Conservation (phyloP, 1,140 invertebrate genomes). For the Lepidurus apus region DNA sequence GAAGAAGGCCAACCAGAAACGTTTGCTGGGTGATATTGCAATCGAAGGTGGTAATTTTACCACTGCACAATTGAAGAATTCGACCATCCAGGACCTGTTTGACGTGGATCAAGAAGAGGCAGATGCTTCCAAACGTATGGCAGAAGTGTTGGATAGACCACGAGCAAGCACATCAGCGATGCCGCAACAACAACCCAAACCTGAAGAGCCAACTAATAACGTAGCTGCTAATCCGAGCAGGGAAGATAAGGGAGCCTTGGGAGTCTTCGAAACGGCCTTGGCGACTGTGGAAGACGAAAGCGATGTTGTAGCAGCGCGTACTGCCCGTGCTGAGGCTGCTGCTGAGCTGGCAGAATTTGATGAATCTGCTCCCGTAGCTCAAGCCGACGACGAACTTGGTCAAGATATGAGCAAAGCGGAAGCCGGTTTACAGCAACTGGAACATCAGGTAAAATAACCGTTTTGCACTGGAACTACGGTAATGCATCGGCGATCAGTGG, state of each 20-base stretch:
- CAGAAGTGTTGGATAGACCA: slow-evolving; percentile 53
- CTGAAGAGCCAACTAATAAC: background rate
- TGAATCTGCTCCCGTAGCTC: slow-evolving; percentile 87
- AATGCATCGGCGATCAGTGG: slow-evolving; percentile 32
- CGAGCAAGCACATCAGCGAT: background rate
- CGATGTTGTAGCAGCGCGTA: slow-evolving; percentile 83
- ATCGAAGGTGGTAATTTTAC: slow-evolving; percentile 99
- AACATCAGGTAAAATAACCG: slow-evolving; percentile 63
- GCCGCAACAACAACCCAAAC: background rate
- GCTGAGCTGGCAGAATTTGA: slow-evolving; percentile 94
- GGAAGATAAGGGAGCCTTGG: slow-evolving; percentile 37
- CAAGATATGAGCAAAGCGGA: slow-evolving; percentile 70
- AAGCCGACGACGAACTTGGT: slow-evolving; percentile 53
- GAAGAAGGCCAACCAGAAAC: slow-evolving; percentile 97
- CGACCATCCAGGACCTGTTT: slow-evolving; percentile 89
- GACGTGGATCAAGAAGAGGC: slow-evolving; percentile 62
- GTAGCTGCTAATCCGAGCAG: slow-evolving; percentile 31
- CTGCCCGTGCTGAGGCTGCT: slow-evolving; percentile 77
- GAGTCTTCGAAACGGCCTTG: slow-evolving; percentile 66
- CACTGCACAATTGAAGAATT: slow-evolving; percentile 92
- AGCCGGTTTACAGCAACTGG: slow-evolving; percentile 70
- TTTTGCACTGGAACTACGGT: background rate
- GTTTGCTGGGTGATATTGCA: slow-evolving; percentile 89
- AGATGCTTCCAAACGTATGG: slow-evolving; percentile 57
- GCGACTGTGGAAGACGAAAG: slow-evolving; percentile 90